phyloP scores from a whole-genome alignment of 2,888 invertebrate species.

The Crocallis elinguaria region DNA sequence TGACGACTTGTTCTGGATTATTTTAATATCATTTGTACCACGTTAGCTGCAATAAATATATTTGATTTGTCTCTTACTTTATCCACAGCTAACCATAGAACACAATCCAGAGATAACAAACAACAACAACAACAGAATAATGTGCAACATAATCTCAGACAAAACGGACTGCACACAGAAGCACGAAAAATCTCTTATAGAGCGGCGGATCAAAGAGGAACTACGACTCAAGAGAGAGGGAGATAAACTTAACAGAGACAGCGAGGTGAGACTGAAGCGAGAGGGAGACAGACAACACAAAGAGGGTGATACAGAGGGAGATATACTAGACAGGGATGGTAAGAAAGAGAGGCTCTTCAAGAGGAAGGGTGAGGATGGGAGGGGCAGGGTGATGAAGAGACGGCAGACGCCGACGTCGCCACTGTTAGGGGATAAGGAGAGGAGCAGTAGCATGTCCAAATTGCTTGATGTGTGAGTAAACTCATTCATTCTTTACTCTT shows the following conservation, averaged over 20 bases:
- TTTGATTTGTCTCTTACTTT: too few relatives aligned
- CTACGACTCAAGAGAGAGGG: conserved; percentile 51
- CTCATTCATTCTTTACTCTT: not conserved
- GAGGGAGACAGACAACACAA: not conserved
- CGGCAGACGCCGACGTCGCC: conserved; percentile 70
- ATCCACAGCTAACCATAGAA: conserved; percentile 93
- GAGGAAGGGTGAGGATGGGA: conserved; percentile 73
- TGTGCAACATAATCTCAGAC: conserved; percentile 40
- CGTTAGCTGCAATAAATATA: too few relatives aligned
- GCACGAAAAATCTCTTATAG: conserved; percentile 20
- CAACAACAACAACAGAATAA: conserved; percentile 41
- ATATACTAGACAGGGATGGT: conserved; percentile 63
- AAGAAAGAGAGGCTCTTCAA: conserved; percentile 75
- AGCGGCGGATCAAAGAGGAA: conserved; percentile 52
- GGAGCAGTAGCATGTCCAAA: conserved; percentile 94
- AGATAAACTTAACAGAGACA: conserved; percentile 43
- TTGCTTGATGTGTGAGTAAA: conserved; percentile 88
- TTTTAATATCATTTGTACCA: too few relatives aligned
- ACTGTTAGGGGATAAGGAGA: conserved; percentile 88
- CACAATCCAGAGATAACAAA: conserved; percentile 90
- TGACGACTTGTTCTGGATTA: too few relatives aligned
- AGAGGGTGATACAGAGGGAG: not conserved
- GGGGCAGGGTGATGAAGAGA: conserved; percentile 64
- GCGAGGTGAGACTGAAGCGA: conserved; percentile 37
- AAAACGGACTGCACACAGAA: conserved; percentile 15